These are phyloP conservation scores for Diorhabda elongata DNA, from an alignment of 1,140 invertebrate species.

Conservation along the genomic window DNA sequence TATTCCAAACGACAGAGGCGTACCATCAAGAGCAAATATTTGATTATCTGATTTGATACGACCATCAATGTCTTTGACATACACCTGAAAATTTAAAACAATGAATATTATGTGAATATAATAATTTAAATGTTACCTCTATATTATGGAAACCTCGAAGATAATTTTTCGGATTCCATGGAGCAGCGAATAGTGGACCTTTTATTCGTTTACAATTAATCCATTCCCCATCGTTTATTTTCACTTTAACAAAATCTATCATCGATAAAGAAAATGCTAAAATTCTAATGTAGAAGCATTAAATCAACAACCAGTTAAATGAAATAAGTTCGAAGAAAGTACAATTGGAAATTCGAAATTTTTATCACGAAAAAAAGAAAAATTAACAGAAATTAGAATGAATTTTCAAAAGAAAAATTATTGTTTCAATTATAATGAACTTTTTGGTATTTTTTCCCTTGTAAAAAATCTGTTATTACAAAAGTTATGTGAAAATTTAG, in stretches of 20 bases:
- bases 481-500: no score
- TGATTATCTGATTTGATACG: constrained; percentile 58
- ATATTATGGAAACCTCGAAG: constrained; percentile 65
- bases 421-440: no score
- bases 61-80: constrained; percentile 58
- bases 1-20: constrained; percentile 60
- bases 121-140: constrained; percentile 48
- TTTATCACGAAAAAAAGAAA: no score
- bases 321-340: no score
- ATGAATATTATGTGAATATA: constrained; percentile 7
- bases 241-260: constrained; percentile 60
- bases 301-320: no score
- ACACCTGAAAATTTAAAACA: constrained; percentile 49
- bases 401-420: no score
- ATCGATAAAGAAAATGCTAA: constrained; percentile 67
- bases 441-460: no score
- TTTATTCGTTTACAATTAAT: constrained; percentile 55
- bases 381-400: background rate
- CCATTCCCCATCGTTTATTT: constrained; percentile 65
- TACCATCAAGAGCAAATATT: constrained; percentile 74
- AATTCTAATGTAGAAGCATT: constrained; percentile 51
- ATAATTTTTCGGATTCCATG: constrained; percentile 69
- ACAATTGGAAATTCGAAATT: no score
- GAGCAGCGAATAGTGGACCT: constrained; percentile 66
- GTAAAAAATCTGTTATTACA: no score